Percentiles rank a stretch among this genome's conserved stretches.
phyloP scores from a whole-genome alignment of 1,140 invertebrate species.

The Macrocentrus cingulum region DNA sequence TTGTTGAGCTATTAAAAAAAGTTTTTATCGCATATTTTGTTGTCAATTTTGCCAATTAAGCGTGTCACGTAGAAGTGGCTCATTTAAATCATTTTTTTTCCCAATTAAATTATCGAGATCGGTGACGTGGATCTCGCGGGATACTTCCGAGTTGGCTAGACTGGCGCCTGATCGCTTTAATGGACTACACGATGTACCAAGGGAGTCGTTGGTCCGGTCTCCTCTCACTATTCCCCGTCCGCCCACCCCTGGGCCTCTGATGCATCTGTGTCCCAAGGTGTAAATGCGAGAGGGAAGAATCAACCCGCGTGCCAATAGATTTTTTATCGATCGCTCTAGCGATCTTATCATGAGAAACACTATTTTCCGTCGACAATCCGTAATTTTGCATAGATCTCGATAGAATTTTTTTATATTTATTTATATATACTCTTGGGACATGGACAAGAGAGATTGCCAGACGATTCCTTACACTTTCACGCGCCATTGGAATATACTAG shows the following conservation, averaged over 20 bases:
- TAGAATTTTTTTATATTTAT: not conserved
- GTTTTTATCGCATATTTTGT: not conserved
- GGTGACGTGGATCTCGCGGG: not conserved
- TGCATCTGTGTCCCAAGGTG: not conserved
- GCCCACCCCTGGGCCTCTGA: slow-evolving; percentile 38
- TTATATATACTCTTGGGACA: no score
- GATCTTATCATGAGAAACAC: slow-evolving; percentile 28
- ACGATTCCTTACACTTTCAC: slow-evolving; percentile 44
- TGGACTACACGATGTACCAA: no score
- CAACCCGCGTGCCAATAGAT: slow-evolving; percentile 45
- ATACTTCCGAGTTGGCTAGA: slow-evolving; percentile 8
- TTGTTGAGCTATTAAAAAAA: no score
- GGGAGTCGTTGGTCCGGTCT: slow-evolving; percentile 12
- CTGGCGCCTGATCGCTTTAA: not conserved
- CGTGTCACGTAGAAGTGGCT: no score
- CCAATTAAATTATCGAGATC: slow-evolving; percentile 1
- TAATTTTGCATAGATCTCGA: no score
- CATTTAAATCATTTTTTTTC: not conserved
- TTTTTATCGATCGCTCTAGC: slow-evolving; percentile 40
- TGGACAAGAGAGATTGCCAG: slow-evolving; percentile 1
- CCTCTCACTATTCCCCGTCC: slow-evolving; percentile 37
- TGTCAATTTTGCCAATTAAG: no score
- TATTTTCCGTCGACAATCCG: no score
- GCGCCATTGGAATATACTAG: slow-evolving; percentile 25
- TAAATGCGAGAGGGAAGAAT: not conserved